Percentiles rank a stretch among this genome's conserved stretches.
Conservation (phyloP, 2,797 vertebrate genomes). For the Dendrocincla tyrannina region DNA sequence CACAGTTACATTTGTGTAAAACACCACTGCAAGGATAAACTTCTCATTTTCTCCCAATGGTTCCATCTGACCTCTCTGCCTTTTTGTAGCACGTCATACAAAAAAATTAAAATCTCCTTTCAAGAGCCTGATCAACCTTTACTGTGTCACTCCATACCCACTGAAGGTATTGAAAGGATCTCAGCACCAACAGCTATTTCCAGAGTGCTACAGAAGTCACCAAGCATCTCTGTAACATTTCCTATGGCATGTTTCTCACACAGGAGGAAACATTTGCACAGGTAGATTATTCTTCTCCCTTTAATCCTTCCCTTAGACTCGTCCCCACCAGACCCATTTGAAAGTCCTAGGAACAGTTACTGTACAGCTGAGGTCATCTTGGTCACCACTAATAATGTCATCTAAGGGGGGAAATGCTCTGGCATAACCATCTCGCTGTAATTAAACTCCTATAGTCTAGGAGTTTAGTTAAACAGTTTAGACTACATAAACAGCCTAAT, state of each 20-base stretch:
- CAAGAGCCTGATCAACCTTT: not conserved
- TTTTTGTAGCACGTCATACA: not conserved
- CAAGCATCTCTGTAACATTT: not conserved
- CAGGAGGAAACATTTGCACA: not conserved
- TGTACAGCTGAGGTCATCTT: not conserved
- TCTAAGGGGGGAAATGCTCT: not conserved
- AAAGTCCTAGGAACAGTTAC: not conserved
- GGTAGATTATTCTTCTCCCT: not conserved
- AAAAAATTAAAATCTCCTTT: not conserved
- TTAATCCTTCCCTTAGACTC: not conserved
- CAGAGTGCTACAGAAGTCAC: not conserved
- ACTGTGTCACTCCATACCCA: not conserved
- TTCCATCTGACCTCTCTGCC: not conserved
- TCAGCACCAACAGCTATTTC: not conserved
- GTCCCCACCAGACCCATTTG: not conserved
- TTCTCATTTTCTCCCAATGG: not conserved
- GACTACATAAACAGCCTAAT: not conserved
- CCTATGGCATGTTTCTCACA: not conserved
- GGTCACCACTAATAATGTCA: not conserved
- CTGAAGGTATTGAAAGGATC: not conserved
- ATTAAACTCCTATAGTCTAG: not conserved
- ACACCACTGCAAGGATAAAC: not conserved
- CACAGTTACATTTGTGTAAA: not conserved
- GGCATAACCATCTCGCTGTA: not conserved
- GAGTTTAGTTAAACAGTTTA: not conserved